Conservation (phyloP, 1,140 invertebrate genomes). For the Heliconius nattereri region DNA sequence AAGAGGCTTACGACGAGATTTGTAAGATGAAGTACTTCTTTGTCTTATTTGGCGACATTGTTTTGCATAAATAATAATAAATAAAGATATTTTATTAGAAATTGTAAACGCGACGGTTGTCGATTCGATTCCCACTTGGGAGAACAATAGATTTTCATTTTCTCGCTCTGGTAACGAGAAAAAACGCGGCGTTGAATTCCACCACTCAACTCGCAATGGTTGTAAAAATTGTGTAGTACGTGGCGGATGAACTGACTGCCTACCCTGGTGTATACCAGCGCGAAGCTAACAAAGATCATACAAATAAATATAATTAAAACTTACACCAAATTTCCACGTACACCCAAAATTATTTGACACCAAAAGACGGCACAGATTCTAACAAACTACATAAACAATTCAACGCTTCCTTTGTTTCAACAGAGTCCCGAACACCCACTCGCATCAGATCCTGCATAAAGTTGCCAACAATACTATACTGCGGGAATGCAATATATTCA, state of each 20-base stretch:
- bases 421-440: neutral
- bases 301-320: neutral
- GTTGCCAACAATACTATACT: neutral
- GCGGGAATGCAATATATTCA: neutral
- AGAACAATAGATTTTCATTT: no score
- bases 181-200: no score
- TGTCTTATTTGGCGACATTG: neutral
- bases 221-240: no score
- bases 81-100: no score
- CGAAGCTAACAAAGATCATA: neutral
- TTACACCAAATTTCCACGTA: neutral
- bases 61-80: no score
- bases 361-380: neutral
- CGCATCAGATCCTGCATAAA: neutral
- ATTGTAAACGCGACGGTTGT: no score
- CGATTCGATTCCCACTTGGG: no score
- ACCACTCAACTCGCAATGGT: no score
- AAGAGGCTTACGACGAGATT: neutral
- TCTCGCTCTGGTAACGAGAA: no score
- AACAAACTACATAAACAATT: neutral
- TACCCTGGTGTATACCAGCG: no score
- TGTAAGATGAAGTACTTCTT: neutral
- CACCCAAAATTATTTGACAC: neutral
- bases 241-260: no score
- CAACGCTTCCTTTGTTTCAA: neutral